These are phyloP conservation scores for Scaptodrosophila lebanonensis DNA, from an alignment of 1,140 invertebrate genomes.

Conservation along the genomic window DNA sequence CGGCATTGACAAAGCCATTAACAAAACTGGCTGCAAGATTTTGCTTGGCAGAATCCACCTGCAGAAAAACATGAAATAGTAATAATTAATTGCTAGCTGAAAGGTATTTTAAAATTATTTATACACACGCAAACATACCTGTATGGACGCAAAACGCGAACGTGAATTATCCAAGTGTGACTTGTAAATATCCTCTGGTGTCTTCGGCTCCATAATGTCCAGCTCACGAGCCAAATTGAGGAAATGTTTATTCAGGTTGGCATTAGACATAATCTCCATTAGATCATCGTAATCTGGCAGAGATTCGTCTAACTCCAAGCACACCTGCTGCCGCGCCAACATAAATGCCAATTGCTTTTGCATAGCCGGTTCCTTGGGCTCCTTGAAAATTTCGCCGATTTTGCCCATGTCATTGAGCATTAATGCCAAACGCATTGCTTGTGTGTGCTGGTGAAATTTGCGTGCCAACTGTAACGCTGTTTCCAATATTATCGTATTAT, in stretches of 20 bases:
- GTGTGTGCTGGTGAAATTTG: slow-evolving; percentile 95
- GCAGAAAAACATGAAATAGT: slow-evolving; percentile 44
- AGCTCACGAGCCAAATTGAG: slow-evolving; percentile 96
- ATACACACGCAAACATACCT: slow-evolving; percentile 68
- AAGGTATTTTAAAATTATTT: slow-evolving; percentile 23
- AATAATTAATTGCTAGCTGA: too few relatives aligned
- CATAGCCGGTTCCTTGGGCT: slow-evolving; percentile 69
- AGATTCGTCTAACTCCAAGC: slow-evolving; percentile 85
- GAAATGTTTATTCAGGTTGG: slow-evolving; percentile 97
- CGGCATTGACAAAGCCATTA: slow-evolving; percentile 99
- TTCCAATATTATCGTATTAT: slow-evolving; percentile 92
- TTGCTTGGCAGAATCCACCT: slow-evolving; percentile 94
- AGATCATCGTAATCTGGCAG: slow-evolving; percentile 91
- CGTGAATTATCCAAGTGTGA: slow-evolving; percentile 96
- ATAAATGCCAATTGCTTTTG: slow-evolving; percentile 97
- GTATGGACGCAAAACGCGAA: slow-evolving; percentile 88
- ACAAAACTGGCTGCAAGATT: slow-evolving; percentile 99
- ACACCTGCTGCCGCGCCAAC: slow-evolving; percentile 97
- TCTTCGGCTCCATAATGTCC: slow-evolving; percentile 99
- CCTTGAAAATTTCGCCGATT: slow-evolving; percentile 66
- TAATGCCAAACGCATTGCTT: slow-evolving; percentile 95
- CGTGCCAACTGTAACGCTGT: slow-evolving; percentile 92
- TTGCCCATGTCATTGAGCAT: slow-evolving; percentile 89
- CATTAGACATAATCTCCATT: slow-evolving; percentile 97
- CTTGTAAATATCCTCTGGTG: slow-evolving; percentile 99